Conservation (phyloP, 2,888 invertebrate genomes). For the Andrena minutula region DNA sequence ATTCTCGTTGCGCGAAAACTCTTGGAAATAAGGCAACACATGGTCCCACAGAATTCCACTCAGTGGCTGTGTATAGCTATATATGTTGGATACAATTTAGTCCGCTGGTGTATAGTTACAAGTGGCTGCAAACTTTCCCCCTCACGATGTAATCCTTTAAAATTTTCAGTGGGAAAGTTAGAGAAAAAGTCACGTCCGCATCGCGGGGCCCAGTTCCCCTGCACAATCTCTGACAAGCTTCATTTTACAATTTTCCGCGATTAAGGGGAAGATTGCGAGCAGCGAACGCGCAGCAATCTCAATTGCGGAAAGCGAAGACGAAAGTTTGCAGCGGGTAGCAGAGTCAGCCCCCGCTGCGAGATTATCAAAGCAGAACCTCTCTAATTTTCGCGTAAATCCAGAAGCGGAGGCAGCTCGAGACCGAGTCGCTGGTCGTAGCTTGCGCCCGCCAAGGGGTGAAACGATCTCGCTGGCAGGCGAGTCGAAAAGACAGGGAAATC, state of each 20-base stretch:
- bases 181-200: no score
- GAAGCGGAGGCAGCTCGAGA: background rate
- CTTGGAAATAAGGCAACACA: background rate
- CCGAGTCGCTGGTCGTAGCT: slow-evolving; percentile 2
- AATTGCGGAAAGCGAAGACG: slow-evolving; percentile 18
- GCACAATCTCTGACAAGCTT: background rate
- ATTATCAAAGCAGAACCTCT: slow-evolving; percentile 24
- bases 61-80: no score
- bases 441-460: background rate
- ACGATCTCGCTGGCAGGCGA: background rate
- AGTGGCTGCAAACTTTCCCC: no score
- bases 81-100: no score
- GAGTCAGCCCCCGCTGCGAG: background rate
- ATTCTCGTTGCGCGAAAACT: slow-evolving; percentile 26
- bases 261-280: slow-evolving; percentile 6
- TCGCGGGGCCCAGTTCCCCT: no score
- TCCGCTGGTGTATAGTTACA: no score
- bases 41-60: background rate
- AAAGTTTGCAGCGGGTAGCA: background rate
- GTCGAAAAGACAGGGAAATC: background rate
- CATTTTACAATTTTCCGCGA: background rate
- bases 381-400: slow-evolving; percentile 12
- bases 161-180: no score
- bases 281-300: slow-evolving; percentile 8
- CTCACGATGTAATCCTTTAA: no score